Evolutionary conservation across 1,140 invertebrate genomes (phyloP).

Genomic region (Adelges cooleyi): DNA sequence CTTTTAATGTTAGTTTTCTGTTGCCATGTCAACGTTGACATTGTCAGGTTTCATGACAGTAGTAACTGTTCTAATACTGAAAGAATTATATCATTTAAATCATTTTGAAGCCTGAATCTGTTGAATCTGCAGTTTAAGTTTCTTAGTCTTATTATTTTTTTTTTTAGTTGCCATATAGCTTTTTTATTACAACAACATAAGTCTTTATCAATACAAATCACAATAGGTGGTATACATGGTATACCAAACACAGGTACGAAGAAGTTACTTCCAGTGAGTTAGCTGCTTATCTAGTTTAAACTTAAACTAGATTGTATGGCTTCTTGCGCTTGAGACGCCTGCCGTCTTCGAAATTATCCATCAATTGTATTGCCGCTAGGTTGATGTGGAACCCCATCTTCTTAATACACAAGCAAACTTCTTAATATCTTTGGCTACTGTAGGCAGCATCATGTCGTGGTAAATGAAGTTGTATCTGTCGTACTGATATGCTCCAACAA

Average conservation of each 20-base stretch:
- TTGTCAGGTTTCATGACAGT: slow-evolving; percentile 1
- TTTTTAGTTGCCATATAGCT: too few relatives aligned
- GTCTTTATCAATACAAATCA: too few relatives aligned
- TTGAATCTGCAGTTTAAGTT: too few relatives aligned
- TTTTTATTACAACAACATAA: too few relatives aligned
- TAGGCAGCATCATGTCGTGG: not conserved
- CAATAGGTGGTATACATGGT: too few relatives aligned
- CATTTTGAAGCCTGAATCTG: too few relatives aligned
- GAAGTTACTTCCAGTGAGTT: too few relatives aligned
- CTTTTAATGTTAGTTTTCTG: slow-evolving; percentile 23
- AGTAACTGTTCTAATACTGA: too few relatives aligned
- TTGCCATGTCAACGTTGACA: slow-evolving; percentile 17
- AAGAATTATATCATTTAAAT: too few relatives aligned
- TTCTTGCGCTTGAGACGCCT: not conserved
- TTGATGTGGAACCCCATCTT: not conserved
- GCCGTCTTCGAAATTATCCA: not conserved
- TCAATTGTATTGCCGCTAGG: not conserved
- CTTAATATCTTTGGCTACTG: not conserved
- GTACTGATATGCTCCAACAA: not conserved
- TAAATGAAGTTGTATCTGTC: not conserved
- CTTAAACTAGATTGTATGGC: not conserved
- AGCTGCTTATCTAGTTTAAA: too few relatives aligned
- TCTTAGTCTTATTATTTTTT: too few relatives aligned
- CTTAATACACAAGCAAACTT: not conserved
- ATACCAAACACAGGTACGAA: too few relatives aligned